Evolutionary conservation across 1,140 invertebrate genomes (phyloP), one percentile per base, ranked within the genome.

Genomic region (Drosophila oshimai): DNA sequence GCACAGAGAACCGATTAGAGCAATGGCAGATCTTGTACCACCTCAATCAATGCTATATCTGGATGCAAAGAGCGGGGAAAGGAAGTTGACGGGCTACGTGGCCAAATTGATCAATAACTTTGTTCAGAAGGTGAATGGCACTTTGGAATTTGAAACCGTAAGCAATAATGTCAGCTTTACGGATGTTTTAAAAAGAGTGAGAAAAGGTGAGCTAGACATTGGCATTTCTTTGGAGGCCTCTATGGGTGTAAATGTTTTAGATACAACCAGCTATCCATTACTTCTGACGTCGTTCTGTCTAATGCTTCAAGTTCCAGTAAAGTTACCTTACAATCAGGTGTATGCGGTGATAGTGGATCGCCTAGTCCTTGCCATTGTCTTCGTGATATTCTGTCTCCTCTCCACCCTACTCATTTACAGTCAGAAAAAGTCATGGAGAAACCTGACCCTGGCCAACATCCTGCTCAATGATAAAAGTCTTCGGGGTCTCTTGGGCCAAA

Each of bases 401-500:
- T 78, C 83, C 0, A n/a, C 78, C 17, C 50, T 87, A 15, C 28
- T 81, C 0, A 46, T 83, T 10, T 78, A 78, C 26, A 60, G 58
- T 3, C 15, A 42, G 12, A 12, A 36, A 0, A 24, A 60, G 37
- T 55, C 54, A n/a, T 87, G 72, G 81, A 18, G 34, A 0, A 4
- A 20, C 0, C 33, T 87, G 0, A 87, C 28, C 10, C 17, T 77
- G 4, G 0, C 17, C 12, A 49, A 64, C 4, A 6, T 86, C 3
- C 34, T 89, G 12, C 37, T 89, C 4, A 81, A 81, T 7, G 80
- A 81, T 18, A 72, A 46, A 5, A 60, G 60, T 12, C 28, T 89
- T 6, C 87, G 87, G 2, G 81, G 81, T 1, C 18, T 89, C 1
- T 10, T 89, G 15, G 81, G 68, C 0, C 87, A 89, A 15, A 49